phyloP scores from a whole-genome alignment of 2,797 vertebrate species.

The Argya squamiceps region DNA sequence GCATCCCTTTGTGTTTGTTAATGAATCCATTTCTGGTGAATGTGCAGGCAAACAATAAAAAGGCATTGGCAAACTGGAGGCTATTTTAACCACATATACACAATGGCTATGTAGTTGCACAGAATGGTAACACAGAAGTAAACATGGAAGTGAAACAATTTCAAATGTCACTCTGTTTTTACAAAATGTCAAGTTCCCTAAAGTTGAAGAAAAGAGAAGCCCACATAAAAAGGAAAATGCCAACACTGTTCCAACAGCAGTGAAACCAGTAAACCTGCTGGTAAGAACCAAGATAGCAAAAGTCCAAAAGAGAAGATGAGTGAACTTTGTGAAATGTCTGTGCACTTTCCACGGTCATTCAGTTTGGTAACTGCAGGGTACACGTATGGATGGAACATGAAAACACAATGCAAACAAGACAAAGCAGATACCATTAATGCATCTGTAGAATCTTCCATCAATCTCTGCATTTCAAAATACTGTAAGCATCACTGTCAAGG shows the following conservation, averaged over 20 bases:
- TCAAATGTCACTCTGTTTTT: background rate
- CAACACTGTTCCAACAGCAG: background rate
- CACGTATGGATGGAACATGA: background rate
- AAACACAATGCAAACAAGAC: background rate
- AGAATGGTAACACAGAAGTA: conserved; percentile 21
- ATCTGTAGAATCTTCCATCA: background rate
- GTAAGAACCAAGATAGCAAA: background rate
- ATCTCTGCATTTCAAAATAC: background rate
- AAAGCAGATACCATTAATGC: background rate
- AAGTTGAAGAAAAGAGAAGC: conserved; percentile 1
- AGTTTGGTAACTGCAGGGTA: background rate
- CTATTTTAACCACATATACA: conserved; percentile 16
- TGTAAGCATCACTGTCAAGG: background rate
- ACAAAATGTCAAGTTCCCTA: conserved; percentile 35
- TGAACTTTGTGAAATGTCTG: background rate
- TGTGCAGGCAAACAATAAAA: conserved; percentile 47
- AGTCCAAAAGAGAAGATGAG: background rate
- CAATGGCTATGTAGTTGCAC: background rate
- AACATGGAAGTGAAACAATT: conserved; percentile 34
- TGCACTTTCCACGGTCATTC: background rate
- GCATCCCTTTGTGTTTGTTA: conserved; percentile 10
- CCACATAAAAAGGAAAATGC: background rate
- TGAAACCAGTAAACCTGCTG: background rate
- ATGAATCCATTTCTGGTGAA: background rate
- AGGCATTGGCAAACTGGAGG: conserved; percentile 56